Evolutionary conservation across 1,140 invertebrate genomes (phyloP).

Genomic region (Melitaea cinxia): DNA sequence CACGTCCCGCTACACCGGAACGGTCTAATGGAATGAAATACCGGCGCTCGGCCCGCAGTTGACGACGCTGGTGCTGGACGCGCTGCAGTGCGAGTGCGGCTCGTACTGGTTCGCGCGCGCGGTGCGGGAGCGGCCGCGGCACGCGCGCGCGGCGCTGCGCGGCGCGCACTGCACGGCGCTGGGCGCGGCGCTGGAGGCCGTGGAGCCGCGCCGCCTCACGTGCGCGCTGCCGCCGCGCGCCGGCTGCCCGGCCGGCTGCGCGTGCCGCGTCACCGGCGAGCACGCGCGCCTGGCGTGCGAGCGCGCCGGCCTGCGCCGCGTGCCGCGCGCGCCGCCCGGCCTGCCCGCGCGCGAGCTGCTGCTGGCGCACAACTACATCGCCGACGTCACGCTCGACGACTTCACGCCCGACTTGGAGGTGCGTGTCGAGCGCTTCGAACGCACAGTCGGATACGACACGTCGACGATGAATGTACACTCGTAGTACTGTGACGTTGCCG

Average conservation of each 20-base stretch:
- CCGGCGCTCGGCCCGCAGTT: constrained; percentile 20
- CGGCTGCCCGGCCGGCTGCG: constrained; percentile 82
- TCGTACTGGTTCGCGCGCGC: constrained; percentile 44
- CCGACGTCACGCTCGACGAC: background rate
- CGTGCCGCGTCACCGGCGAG: constrained; percentile 81
- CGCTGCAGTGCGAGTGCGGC: constrained; percentile 34
- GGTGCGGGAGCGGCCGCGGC: constrained; percentile 30
- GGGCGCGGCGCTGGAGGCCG: background rate
- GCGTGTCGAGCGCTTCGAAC: background rate
- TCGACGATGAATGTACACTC: no score
- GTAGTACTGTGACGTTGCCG: no score
- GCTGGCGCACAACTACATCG: constrained; percentile 28
- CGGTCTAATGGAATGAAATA: background rate
- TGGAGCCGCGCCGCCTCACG: background rate
- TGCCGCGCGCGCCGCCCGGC: background rate
- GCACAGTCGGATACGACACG: no score
- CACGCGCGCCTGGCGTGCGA: constrained; percentile 77
- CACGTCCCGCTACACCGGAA: no score
- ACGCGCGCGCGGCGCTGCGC: constrained; percentile 10
- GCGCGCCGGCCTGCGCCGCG: constrained; percentile 55
- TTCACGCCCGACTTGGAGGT: constrained; percentile 7
- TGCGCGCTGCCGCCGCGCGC: background rate
- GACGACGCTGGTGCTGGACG: constrained; percentile 24
- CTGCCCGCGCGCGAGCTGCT: constrained; percentile 27
- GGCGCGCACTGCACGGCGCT: constrained; percentile 78